Conservation (phyloP, 1,140 invertebrate species). For the Drosophila sproati region DNA sequence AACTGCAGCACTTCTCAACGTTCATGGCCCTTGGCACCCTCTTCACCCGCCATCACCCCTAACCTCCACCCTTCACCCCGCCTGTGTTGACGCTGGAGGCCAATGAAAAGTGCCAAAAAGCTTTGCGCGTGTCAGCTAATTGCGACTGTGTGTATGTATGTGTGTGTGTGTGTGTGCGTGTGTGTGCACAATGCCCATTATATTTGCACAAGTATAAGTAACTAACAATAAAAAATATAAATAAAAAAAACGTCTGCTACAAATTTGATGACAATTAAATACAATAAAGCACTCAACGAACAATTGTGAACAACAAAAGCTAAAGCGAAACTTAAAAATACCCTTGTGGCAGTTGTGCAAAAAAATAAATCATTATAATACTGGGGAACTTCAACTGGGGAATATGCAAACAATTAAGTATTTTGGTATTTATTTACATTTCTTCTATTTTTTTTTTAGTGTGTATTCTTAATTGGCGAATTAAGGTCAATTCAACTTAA, state of each 20-base stretch:
- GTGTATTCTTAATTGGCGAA: too few relatives aligned
- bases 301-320: constrained; percentile 20
- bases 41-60: too few relatives aligned
- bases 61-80: neutral
- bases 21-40: constrained; percentile 10
- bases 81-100: constrained; percentile 3
- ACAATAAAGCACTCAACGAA: constrained; percentile 47
- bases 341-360: neutral
- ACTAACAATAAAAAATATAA: constrained; percentile 52
- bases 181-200: constrained; percentile 5
- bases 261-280: constrained; percentile 60
- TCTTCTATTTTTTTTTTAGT: too few relatives aligned
- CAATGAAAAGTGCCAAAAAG: constrained; percentile 38
- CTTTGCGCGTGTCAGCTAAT: constrained; percentile 57
- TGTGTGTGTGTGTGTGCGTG: constrained; percentile 13
- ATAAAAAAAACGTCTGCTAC: constrained; percentile 5
- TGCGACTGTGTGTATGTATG: constrained; percentile 12
- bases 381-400: too few relatives aligned
- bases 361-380: neutral
- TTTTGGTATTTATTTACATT: too few relatives aligned
- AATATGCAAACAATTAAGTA: too few relatives aligned
- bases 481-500: too few relatives aligned
- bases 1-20: constrained; percentile 36
- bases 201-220: constrained; percentile 18
- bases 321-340: constrained; percentile 16